These are phyloP conservation scores for Spinibarbus caldwelli DNA, from an alignment of 2,797 vertebrate genomes.

Conservation along the genomic window DNA sequence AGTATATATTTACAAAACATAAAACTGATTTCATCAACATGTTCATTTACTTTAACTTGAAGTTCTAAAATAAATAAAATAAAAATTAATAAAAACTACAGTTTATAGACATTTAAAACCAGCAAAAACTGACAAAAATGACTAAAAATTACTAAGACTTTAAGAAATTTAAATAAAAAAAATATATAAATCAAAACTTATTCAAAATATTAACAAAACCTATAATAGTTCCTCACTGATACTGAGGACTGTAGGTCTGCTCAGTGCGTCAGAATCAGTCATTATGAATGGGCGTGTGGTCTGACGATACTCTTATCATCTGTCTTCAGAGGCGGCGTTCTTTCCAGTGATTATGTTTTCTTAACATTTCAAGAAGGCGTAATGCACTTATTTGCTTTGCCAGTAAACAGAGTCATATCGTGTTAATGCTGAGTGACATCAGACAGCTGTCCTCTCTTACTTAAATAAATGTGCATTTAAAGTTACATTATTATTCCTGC, in stretches of 20 bases:
- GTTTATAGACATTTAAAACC: too few relatives aligned
- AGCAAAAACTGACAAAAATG: too few relatives aligned
- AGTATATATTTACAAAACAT: too few relatives aligned
- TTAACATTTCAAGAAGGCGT: slow-evolving; percentile 10
- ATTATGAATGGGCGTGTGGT: slow-evolving; percentile 11
- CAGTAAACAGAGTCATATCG: neutral
- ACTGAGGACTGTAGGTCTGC: neutral
- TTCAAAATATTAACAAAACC: neutral
- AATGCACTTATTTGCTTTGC: slow-evolving; percentile 5
- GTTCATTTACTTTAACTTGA: too few relatives aligned
- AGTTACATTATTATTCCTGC: neutral
- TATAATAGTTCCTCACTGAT: neutral
- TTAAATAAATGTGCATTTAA: neutral
- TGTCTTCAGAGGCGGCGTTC: slow-evolving; percentile 16
- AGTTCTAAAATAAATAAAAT: too few relatives aligned
- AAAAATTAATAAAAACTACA: too few relatives aligned
- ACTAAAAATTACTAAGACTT: too few relatives aligned
- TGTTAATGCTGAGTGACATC: slow-evolving; percentile 1
- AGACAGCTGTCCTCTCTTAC: neutral
- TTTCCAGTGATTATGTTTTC: slow-evolving; percentile 24
- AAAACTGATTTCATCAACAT: too few relatives aligned
- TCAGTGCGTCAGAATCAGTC: neutral
- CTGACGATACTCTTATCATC: slow-evolving; percentile 49
- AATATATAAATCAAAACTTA: neutral
- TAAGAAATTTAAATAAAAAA: neutral